Evolutionary conservation across 2,797 vertebrate species (phyloP).

Genomic region (Eulemur rubriventer): DNA sequence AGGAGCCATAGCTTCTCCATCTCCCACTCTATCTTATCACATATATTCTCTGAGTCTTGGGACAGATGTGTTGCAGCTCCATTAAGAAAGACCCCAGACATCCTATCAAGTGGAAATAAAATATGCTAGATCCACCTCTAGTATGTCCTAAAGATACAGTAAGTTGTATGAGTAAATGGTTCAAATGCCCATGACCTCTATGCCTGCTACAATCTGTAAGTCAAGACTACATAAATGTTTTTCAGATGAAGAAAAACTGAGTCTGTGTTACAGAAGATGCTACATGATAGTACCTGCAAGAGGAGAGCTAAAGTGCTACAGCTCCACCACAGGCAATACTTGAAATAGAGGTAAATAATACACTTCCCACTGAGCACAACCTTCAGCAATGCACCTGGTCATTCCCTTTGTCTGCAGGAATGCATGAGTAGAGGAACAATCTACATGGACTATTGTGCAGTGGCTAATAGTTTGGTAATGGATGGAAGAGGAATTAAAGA

Average conservation of each 20-base stretch:
- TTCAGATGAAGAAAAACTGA: background rate
- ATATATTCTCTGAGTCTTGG: background rate
- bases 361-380: background rate
- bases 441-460: rapidly evolving
- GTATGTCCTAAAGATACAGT: background rate
- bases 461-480: background rate
- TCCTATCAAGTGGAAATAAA: background rate
- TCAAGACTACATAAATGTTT: background rate
- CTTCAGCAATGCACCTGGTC: background rate
- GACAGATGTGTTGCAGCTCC: background rate
- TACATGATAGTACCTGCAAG: rapidly evolving
- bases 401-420: background rate
- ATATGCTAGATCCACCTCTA: background rate
- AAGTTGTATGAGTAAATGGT: background rate
- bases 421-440: rapidly evolving
- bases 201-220: too few relatives aligned
- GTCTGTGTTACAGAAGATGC: background rate
- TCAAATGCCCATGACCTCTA: background rate
- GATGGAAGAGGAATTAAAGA: background rate
- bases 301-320: rapidly evolving
- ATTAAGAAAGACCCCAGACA: rapidly evolving
- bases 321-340: rapidly evolving
- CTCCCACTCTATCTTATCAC: background rate
- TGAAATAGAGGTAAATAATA: background rate
- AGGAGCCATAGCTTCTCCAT: rapidly evolving